A percentile compares a stretch with the other conserved stretches of the same genome.
Conservation (phyloP, 2,888 invertebrate genomes). For the Cryptocheilus praepositus region DNA sequence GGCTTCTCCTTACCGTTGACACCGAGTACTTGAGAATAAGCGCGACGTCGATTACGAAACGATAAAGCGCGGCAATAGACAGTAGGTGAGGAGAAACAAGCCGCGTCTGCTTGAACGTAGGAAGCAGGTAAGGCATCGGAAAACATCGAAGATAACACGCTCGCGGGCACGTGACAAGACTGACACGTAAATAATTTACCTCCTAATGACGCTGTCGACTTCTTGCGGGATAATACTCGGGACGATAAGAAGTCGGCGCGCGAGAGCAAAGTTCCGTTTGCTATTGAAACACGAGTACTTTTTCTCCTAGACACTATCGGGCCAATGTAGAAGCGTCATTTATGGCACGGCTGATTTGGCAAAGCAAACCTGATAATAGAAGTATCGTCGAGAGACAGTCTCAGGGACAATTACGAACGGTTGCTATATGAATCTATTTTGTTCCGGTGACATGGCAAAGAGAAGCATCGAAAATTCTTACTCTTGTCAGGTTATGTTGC, state of each 20-base stretch:
- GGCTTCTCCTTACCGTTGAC: too few relatives aligned
- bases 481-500: too few relatives aligned
- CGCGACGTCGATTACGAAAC: too few relatives aligned
- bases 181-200: constrained; percentile 1
- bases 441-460: too few relatives aligned
- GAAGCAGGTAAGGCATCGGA: neutral
- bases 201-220: neutral
- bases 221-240: neutral
- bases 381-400: too few relatives aligned
- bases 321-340: constrained; percentile 11
- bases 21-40: too few relatives aligned
- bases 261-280: constrained; percentile 16
- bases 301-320: neutral
- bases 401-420: too few relatives aligned
- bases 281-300: neutral
- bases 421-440: too few relatives aligned
- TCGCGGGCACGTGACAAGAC: neutral
- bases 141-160: constrained; percentile 18
- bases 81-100: too few relatives aligned
- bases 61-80: too few relatives aligned
- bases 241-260: neutral
- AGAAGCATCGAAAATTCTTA: too few relatives aligned
- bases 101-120: too few relatives aligned
- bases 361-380: constrained; percentile 16
- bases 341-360: constrained; percentile 12